These are phyloP conservation scores for Herpailurus yagouaroundi DNA, from an alignment of 2,113 vertebrate species.

Conservation along the genomic window DNA sequence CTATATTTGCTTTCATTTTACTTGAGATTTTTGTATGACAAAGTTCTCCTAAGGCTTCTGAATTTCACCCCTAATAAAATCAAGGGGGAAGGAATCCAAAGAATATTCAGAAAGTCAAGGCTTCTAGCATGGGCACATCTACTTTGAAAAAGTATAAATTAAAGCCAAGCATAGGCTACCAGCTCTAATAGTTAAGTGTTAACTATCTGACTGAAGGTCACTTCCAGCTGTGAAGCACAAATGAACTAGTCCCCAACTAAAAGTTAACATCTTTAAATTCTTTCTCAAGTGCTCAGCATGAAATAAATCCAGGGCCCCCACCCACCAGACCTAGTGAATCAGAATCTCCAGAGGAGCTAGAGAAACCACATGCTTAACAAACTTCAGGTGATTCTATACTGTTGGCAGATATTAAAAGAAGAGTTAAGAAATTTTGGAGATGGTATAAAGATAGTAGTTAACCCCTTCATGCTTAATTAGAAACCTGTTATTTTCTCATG, in stretches of 20 bases:
- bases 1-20: conserved; percentile 40
- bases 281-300: conserved; percentile 41
- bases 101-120: conserved; percentile 47
- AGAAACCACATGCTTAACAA: conserved; percentile 31
- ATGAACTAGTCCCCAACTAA: neutral
- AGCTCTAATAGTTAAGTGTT: neutral
- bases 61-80: conserved; percentile 51
- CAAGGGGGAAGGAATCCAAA: conserved; percentile 37
- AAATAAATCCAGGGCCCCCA: neutral
- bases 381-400: conserved; percentile 26
- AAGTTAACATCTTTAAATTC: conserved; percentile 14
- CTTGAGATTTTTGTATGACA: conserved; percentile 28
- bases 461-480: neutral
- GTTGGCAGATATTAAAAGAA: neutral
- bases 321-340: neutral
- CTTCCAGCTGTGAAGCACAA: neutral
- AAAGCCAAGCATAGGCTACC: neutral
- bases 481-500: conserved; percentile 5
- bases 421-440: neutral
- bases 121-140: neutral
- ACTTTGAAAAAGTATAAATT: neutral
- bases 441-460: neutral
- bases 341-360: neutral
- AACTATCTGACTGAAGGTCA: neutral
- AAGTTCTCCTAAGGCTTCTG: neutral